phyloP scores from a whole-genome alignment of 2,113 vertebrate species.

The Catharus fuscescens region DNA sequence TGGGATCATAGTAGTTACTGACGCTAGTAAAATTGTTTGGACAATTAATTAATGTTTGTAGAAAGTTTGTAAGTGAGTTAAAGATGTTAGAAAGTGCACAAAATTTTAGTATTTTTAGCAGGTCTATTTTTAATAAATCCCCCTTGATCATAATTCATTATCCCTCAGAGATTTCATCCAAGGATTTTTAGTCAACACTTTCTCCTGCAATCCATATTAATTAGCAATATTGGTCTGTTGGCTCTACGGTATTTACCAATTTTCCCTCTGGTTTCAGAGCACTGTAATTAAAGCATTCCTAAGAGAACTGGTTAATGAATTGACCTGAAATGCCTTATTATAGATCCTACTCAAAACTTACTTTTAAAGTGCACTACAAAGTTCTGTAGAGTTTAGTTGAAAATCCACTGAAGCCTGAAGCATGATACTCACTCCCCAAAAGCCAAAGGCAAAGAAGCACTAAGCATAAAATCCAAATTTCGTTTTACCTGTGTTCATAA shows the following conservation, averaged over 20 bases:
- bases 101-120: constrained; percentile 43
- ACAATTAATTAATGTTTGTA: not conserved
- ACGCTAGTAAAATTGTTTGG: not conserved
- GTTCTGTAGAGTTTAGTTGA: constrained; percentile 25
- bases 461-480: not conserved
- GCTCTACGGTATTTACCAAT: constrained; percentile 55
- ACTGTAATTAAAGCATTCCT: constrained; percentile 65
- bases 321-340: constrained; percentile 65
- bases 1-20: not conserved
- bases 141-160: constrained; percentile 64
- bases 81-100: not conserved
- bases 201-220: constrained; percentile 64
- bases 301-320: constrained; percentile 68
- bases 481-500: not conserved
- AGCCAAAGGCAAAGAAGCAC: not conserved
- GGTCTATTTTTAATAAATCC: constrained; percentile 59
- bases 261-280: constrained; percentile 44
- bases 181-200: constrained; percentile 61
- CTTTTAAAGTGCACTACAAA: constrained; percentile 40
- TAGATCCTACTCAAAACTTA: constrained; percentile 22
- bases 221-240: constrained; percentile 62
- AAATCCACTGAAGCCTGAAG: not conserved
- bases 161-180: constrained; percentile 57
- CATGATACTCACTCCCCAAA: not conserved
- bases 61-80: not conserved